Evolutionary conservation across 2,113 vertebrate species (phyloP), one percentile per base, ranked within the genome.

Genomic region (Zosterops lateralis): DNA sequence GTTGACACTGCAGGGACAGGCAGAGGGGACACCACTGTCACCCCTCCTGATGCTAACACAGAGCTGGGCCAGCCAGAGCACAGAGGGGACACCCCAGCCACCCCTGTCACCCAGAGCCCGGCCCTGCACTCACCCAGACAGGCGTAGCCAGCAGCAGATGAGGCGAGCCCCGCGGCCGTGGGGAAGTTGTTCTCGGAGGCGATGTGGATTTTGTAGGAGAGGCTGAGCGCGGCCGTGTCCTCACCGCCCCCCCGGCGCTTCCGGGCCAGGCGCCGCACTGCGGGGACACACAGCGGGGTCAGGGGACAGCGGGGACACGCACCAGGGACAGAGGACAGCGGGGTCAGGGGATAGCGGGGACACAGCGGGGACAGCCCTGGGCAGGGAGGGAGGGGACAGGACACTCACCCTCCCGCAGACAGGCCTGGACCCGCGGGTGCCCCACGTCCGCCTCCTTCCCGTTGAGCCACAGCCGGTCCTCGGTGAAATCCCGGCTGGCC

Each of bases 151-250:
- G 99, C 98, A 0, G 99, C 99, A 0, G 99, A 99, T 12, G 99
- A 99, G 6, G 99, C 99, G 56, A 99, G 96, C 25, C 99, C 99
- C 0, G 99, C 99, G 0, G 99, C 99, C 0, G 99, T 99, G 88
- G 99, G 99, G 91, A 99, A 99, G 97, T 99, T 98, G 97, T 99
- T 99, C 54, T 97, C 97, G 0, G 99, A 99, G 73, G 99, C 99
- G 36, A 99, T 91, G 70, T 99, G 99, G 79, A 99, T 97, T 95
- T 98, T 99, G 90, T 98, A 98, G 83, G 97, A 97, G 20, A 98
- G 97, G 82, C 81, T 84, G 44, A 95, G 87, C 0, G 96, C 82
- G 4, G 93, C 96, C 4, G 80, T 3, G 20, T 96, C 96, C 8
- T 96, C 85, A 0, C 93, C 84, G 3, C 79, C 62, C 4, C 96